Percentiles rank a stretch among this genome's conserved stretches.
These are phyloP conservation scores for Heliocidaris tuberculata DNA, from an alignment of 35 echinoderm and acorn worm genomes.

Conservation along the genomic window DNA sequence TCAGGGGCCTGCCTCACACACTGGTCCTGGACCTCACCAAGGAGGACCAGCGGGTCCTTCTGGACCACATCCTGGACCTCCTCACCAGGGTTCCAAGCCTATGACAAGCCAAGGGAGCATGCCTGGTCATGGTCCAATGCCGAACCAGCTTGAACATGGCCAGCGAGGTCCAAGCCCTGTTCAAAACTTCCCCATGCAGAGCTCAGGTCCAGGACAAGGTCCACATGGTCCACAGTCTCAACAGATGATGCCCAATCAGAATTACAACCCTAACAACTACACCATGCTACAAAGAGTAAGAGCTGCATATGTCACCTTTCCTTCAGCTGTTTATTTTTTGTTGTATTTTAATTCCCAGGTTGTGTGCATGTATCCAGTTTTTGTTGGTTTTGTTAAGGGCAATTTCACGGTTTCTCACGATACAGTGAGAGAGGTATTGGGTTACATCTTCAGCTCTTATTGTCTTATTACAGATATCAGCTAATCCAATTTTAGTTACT, in stretches of 20 bases:
- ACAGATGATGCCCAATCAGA: constrained; percentile 26
- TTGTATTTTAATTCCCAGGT: background rate
- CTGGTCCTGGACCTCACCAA: constrained; percentile 55
- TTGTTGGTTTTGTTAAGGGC: too few relatives aligned
- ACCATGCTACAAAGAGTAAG: constrained; percentile 66
- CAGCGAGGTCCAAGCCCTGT: constrained; percentile 60
- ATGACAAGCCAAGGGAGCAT: constrained; percentile 67
- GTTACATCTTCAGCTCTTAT: too few relatives aligned
- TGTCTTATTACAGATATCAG: too few relatives aligned
- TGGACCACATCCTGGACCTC: constrained; percentile 36
- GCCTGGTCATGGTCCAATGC: constrained; percentile 73
- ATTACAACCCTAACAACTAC: constrained; percentile 48
- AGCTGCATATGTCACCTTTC: background rate
- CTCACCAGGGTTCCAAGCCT: constrained; percentile 35
- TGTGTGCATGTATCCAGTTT: too few relatives aligned
- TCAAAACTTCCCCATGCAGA: constrained; percentile 50
- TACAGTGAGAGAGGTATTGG: too few relatives aligned
- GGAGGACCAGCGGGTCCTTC: background rate
- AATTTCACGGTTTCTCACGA: too few relatives aligned
- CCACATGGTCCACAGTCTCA: constrained; percentile 50
- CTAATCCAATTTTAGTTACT: too few relatives aligned
- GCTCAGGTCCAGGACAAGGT: background rate
- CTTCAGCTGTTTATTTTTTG: background rate
- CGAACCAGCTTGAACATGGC: constrained; percentile 54
- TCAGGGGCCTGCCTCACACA: constrained; percentile 32